Base-by-base conservation (phyloP, 2,113 vertebrate species). In the Aspiorhynchus laticeps region DNA sequence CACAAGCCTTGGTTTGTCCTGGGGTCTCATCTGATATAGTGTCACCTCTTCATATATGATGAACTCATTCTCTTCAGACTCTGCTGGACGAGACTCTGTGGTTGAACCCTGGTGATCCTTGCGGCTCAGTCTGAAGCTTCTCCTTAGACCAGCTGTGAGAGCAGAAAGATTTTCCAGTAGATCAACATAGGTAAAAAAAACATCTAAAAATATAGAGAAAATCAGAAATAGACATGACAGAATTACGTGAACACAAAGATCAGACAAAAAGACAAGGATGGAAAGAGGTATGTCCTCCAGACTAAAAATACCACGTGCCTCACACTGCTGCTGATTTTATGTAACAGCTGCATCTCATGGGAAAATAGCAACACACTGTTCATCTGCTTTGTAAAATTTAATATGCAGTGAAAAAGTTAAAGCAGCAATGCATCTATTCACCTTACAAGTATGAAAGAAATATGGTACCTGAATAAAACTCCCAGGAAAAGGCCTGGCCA, bases 11-110 rank as follows among this genome's bases (percentile, higher is more conserved):
- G 96, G 96, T 90, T 94, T 93, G 12, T 98, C 96, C 0, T 94
- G 95, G 0, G 94, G 95, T n/a, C 91, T 96, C 0, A 95, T 94
- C 89, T 96, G 95, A 19, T 99, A 96, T 8, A 94, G 95, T 0
- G 94, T 93, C 80, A 99, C 98, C 85, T 99, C 98, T 85, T 99
- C 97, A 0, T 99, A 99, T 0, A 97, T 98, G 1, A 95, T 93
- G 88, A 97, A 93, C 71, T 97, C 96, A 0, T 85, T 78, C 0
- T 94, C 95, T 0, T 82, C 83, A n/a, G 89, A 89, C 0, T 94
- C 90, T 0, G 90, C 88, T 0, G 86, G 88, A 28, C 91, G 95
- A 15, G 94, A 91, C 2, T 98, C 97, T 61, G 83, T 95, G 0
- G 69, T 85, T 0, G 87, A 93, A 41, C 85, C 92, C 3, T 93